Base-by-base conservation (phyloP, 2,888 invertebrate genomes). In the Endotricha flammealis region DNA sequence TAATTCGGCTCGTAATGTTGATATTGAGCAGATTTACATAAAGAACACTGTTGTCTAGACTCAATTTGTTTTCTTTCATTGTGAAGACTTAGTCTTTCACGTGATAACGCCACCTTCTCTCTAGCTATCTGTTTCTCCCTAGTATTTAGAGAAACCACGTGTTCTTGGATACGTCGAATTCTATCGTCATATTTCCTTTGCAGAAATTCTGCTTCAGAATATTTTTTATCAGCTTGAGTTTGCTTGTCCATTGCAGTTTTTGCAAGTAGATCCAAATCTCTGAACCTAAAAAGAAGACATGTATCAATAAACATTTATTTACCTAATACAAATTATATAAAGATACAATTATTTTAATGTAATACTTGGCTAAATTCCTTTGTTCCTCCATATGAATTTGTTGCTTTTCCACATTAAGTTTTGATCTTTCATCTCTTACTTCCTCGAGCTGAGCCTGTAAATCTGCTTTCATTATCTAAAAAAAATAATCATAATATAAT, bases 61-160 rank as follows among this genome's bases (percentile, higher is more conserved):
- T 85, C 85, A 17, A 87, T 73, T 50, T 87, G 79, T 49, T 85
- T 88, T 38, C 79, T 74, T 38, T 88, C 81, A 29, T 88, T 88
- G 42, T 90, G 89, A 13, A 90, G 61, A 37, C 74, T 75, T 35
- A 90, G 50, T 46, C 90, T 75, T 57, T 91, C 90, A 48, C 89
- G 87, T 0, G 90, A 90, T 6, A 90, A 52, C 2, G 80, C 71
- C 0, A 90, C 86, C 61, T 91, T 90, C 50, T 91, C 90, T 59
- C 82, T 88, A 0, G 90, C 89, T 22, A 91, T 80, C 47, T 89
- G 89, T 50, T 90, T 90, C 44, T 91, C 90, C 49, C 90, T 79
- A 7, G 67, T 58, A 11, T 88, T 85, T 10, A 91, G 53, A 1
- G 89, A 87, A 2, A 83, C 69, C 2, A 88, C 81, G 41, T 90